Base-by-base conservation (phyloP, 2,888 invertebrate species). In the Andricus curvator region DNA sequence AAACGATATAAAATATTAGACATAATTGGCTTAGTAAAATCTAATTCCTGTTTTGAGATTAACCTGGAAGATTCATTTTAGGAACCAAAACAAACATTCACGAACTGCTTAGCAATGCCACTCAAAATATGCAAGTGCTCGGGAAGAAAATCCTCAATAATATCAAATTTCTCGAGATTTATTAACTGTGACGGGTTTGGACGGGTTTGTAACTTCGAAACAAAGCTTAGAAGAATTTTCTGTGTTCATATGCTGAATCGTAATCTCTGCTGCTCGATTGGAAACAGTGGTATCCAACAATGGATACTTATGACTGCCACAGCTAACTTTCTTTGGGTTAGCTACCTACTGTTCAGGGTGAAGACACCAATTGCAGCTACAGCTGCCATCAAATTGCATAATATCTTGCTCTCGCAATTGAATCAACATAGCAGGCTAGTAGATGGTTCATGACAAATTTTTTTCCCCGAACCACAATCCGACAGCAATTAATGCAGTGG, bases 91-190 rank as follows among this genome's bases (percentile, higher is more conserved):
- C 80, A 80, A 17, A 70, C 78, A 4, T 68, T 37, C 3, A 51
- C 17, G 74, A 83, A 78, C 41, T 80, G 78, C 78, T 62, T 67
- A 1, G 51, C 74, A 64, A 81, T 79, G 3, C 81, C 82, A 0
- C 79, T 13, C 9, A 25, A 15, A 11, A 78, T 20, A 29, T 82
- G 82, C 78, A 83, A 77, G 20, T 65, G 66, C 66, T 85, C 82
- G 2, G 81, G 82, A 0, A 81, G 48, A 13, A 86, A 78, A 44
- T 80, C 79, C 8, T 84, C 70, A 5, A 82, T 80, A 15, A 86
- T 84, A 74, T 86, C 64, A 77, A 37, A 9, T 6, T 37, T 37
- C 37, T 37, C 37, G 8, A 44, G 80, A 33, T 6, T 83, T 22
- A 48, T 66, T 22, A 83, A 62, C 9, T 41, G 48, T 8, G 83